Conservation (phyloP, 1,140 invertebrate genomes). For the Psilanteris sp. region DNA sequence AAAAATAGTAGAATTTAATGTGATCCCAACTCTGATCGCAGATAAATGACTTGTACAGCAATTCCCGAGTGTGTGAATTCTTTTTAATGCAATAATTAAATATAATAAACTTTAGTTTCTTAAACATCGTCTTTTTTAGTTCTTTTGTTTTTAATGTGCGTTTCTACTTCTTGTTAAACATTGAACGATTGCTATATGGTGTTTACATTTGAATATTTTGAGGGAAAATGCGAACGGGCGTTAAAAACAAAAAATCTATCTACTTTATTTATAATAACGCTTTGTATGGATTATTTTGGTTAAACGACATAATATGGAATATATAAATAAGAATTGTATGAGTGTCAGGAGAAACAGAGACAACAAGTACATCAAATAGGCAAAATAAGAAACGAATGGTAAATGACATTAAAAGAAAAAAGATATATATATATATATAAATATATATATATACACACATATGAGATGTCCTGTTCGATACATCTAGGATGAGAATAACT, state of each 20-base stretch:
- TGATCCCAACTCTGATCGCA: slow-evolving; percentile 17
- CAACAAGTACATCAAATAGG: slow-evolving; percentile 15
- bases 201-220: too few species aligned
- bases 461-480: slow-evolving; percentile 50
- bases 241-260: background rate
- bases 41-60: slow-evolving; percentile 44
- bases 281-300: slow-evolving; percentile 40
- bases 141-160: background rate
- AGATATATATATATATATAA: slow-evolving; percentile 41
- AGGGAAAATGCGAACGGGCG: background rate
- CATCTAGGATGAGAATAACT: slow-evolving; percentile 44
- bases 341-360: slow-evolving; percentile 30
- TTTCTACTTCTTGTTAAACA: too few species aligned
- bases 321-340: slow-evolving; percentile 33
- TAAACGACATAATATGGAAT: slow-evolving; percentile 37
- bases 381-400: slow-evolving; percentile 33
- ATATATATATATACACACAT: slow-evolving; percentile 46
- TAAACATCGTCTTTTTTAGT: background rate
- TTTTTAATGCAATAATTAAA: too few species aligned
- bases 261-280: slow-evolving; percentile 42
- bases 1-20: too few species aligned
- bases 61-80: slow-evolving; percentile 35
- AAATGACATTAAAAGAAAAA: slow-evolving; percentile 47
- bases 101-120: slow-evolving; percentile 6
- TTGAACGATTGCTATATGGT: too few species aligned